Conservation (phyloP, 2,113 vertebrate genomes). For the Sinocyclocheilus anshuiensis region DNA sequence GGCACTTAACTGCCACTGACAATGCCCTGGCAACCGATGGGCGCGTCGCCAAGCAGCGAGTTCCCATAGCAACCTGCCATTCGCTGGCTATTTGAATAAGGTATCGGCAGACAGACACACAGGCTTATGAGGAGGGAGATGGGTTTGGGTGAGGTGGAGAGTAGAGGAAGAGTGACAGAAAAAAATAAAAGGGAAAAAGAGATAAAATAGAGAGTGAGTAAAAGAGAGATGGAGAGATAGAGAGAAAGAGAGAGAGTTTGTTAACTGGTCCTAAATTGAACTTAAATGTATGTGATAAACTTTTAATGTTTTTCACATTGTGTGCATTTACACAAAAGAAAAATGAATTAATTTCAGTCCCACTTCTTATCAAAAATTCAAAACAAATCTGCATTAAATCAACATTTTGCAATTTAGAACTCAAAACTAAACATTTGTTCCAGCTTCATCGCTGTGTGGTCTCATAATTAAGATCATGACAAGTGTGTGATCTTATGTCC, state of each 20-base stretch:
- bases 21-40: slow-evolving; percentile 80
- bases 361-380: neutral
- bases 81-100: slow-evolving; percentile 78
- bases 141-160: slow-evolving; percentile 30
- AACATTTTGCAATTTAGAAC: neutral
- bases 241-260: neutral
- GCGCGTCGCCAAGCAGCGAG: slow-evolving; percentile 76
- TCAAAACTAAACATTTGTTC: neutral
- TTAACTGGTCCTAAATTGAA: neutral
- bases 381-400: neutral
- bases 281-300: neutral
- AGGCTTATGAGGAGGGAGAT: neutral
- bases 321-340: neutral
- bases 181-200: neutral
- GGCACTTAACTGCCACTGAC: slow-evolving; percentile 73
- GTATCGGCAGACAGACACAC: slow-evolving; percentile 55
- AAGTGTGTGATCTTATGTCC: slow-evolving; percentile 21
- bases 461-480: slow-evolving; percentile 44
- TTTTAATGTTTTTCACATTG: neutral
- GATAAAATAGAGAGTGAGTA: neutral
- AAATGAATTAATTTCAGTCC: neutral
- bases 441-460: neutral
- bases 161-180: neutral
- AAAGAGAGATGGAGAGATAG: slow-evolving; percentile 26
- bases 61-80: slow-evolving; percentile 76